Evolutionary conservation across 2,113 vertebrate genomes (phyloP).

Genomic region (Eleginops maclovinus): DNA sequence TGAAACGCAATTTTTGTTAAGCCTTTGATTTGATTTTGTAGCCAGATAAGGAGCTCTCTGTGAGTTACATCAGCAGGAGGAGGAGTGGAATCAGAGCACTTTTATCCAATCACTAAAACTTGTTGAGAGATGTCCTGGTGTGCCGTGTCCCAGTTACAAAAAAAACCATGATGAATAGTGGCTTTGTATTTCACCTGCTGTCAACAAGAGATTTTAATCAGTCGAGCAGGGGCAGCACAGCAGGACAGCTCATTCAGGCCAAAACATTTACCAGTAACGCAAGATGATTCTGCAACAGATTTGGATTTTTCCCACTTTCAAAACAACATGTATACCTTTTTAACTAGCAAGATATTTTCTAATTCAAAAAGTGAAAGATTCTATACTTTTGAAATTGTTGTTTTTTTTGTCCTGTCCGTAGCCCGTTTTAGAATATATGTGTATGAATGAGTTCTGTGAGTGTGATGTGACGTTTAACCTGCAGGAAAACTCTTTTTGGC

Average conservation of each 20-base stretch:
- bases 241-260: neutral
- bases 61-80: constrained; percentile 7
- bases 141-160: neutral
- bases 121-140: neutral
- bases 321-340: too few species aligned
- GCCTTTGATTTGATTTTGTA: too few species aligned
- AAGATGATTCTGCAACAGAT: neutral
- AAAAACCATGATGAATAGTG: too few species aligned
- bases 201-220: neutral
- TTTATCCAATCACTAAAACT: neutral
- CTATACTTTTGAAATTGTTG: neutral
- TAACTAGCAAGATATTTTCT: neutral
- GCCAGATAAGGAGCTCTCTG: too few species aligned
- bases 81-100: neutral
- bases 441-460: neutral
- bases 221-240: neutral
- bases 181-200: neutral
- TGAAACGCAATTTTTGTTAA: too few species aligned
- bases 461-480: constrained; percentile 82
- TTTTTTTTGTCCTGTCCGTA: neutral
- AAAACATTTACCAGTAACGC: neutral
- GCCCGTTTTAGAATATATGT: neutral
- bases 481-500: constrained; percentile 93
- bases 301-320: neutral
- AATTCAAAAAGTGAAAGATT: neutral